phyloP scores from a whole-genome alignment of 1,140 invertebrate species.

The Achroia grisella region DNA sequence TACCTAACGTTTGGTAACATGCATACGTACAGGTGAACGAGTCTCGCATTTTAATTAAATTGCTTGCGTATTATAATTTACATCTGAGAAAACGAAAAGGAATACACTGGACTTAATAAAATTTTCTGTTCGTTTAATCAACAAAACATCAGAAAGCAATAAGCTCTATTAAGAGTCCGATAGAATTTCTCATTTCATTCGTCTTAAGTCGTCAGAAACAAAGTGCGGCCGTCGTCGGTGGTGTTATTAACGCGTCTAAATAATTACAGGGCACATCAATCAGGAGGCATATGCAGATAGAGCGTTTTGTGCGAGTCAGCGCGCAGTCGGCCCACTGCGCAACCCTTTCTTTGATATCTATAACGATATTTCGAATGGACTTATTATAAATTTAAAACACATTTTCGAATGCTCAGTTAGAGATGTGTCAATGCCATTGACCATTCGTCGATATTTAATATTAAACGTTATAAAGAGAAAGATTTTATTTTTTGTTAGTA shows the following conservation, averaged over 20 bases:
- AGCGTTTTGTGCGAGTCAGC: constrained; percentile 71
- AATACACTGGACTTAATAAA: constrained; percentile 38
- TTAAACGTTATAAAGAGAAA: too few relatives aligned
- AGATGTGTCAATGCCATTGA: constrained; percentile 10
- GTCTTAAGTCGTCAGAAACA: constrained; percentile 71
- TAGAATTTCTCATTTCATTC: constrained; percentile 72
- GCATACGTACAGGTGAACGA: too few relatives aligned
- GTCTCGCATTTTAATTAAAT: constrained; percentile 7
- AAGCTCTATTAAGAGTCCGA: constrained; percentile 66
- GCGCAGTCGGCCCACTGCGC: constrained; percentile 50
- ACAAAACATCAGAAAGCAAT: constrained; percentile 67
- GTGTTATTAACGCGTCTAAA: constrained; percentile 75
- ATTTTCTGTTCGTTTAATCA: constrained; percentile 63
- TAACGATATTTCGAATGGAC: constrained; percentile 65
- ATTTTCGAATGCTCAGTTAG: constrained; percentile 23
- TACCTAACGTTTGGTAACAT: too few relatives aligned
- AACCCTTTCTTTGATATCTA: constrained; percentile 70
- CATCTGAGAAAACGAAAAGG: constrained; percentile 27
- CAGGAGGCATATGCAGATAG: constrained; percentile 69
- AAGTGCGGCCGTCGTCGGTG: constrained; percentile 65
- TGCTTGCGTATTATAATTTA: constrained; percentile 27
- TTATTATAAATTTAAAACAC: constrained; percentile 42
- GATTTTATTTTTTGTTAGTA: too few relatives aligned
- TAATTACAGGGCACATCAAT: constrained; percentile 75
- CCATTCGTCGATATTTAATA: too few relatives aligned